phyloP scores from a whole-genome alignment of 2,888 invertebrate species.

The Andrena camellia region DNA sequence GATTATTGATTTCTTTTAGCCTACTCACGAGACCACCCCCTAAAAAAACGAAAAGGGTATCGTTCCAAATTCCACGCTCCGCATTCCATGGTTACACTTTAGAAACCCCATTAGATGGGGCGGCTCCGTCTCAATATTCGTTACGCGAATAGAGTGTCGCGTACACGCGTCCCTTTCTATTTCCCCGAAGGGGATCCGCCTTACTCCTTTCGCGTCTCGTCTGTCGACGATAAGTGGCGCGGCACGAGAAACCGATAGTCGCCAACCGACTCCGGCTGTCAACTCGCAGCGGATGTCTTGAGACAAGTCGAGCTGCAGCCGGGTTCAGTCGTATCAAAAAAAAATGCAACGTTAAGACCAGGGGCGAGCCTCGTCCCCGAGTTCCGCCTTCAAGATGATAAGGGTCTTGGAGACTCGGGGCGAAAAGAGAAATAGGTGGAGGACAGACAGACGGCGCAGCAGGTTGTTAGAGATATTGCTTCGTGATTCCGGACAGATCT shows the following conservation, averaged over 20 bases:
- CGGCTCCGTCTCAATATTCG: conserved; percentile 51
- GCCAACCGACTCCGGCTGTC: conserved; percentile 38
- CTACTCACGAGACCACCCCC: background rate
- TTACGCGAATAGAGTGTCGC: conserved; percentile 46
- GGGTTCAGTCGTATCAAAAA: conserved; percentile 41
- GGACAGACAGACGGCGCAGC: background rate
- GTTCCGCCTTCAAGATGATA: background rate
- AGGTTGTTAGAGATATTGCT: background rate
- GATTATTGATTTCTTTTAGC: no score
- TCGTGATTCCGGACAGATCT: background rate
- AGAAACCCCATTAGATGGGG: conserved; percentile 32
- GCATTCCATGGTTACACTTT: background rate
- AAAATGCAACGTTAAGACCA: conserved; percentile 48
- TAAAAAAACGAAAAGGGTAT: background rate
- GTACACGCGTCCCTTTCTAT: conserved; percentile 28
- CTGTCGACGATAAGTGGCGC: conserved; percentile 33
- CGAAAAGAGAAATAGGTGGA: background rate
- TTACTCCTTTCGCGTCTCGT: conserved; percentile 31
- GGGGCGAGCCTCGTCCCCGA: conserved; percentile 23
- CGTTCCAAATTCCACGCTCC: background rate
- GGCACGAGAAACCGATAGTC: conserved; percentile 59
- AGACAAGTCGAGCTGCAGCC: conserved; percentile 47
- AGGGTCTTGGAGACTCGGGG: background rate
- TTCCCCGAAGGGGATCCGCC: conserved; percentile 10
- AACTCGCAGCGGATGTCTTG: conserved; percentile 35